These are phyloP conservation scores for Melierax canorus DNA, from an alignment of 2,113 vertebrate genomes.

Conservation along the genomic window DNA sequence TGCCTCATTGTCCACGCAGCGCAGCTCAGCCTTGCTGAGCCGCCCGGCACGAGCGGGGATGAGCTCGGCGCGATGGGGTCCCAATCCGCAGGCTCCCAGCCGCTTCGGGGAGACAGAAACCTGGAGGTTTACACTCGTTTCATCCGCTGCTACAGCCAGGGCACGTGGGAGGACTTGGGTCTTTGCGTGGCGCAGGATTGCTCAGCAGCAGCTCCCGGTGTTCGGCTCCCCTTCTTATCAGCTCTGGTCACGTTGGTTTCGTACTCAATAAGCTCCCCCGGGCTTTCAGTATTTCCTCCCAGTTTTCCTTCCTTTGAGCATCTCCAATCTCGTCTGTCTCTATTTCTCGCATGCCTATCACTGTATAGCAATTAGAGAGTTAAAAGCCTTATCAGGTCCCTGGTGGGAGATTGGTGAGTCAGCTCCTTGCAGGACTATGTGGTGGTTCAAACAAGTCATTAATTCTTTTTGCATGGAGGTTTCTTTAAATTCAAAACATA, in stretches of 20 bases:
- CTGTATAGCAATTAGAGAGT: not conserved
- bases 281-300: not conserved
- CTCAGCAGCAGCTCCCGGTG: not conserved
- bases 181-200: fast-evolving
- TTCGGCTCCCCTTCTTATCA: not conserved
- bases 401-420: not conserved
- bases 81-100: not conserved
- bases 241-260: not conserved
- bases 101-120: not conserved
- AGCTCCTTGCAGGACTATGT: not conserved
- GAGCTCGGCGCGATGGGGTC: not conserved
- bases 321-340: not conserved
- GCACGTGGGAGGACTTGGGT: not conserved
- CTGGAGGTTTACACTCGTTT: not conserved
- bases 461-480: not conserved
- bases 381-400: not conserved
- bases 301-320: not conserved
- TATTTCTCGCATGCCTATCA: not conserved
- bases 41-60: fast-evolving
- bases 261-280: not conserved
- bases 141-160: not conserved
- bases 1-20: not conserved
- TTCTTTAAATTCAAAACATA: not conserved
- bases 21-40: not conserved
- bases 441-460: not conserved